Evolutionary conservation across 2,797 vertebrate genomes (phyloP).

Genomic region (Smutsia gigantea): DNA sequence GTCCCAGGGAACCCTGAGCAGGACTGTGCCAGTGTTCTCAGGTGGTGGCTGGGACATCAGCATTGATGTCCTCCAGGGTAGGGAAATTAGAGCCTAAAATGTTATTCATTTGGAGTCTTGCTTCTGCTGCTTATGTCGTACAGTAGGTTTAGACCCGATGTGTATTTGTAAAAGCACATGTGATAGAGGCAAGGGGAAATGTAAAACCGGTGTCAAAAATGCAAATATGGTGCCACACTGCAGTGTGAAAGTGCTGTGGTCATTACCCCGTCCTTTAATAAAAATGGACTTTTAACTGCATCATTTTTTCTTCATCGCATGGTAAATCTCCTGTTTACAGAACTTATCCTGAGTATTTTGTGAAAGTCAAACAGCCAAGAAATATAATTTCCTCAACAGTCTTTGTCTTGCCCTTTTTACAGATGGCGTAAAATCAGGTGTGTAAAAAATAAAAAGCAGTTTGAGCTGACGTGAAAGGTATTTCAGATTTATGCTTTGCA

Average conservation of each 20-base stretch:
- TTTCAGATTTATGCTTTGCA: slow-evolving; percentile 88
- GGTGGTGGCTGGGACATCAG: not conserved
- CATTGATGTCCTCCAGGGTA: not conserved
- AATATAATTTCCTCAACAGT: slow-evolving; percentile 82
- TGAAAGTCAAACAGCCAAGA: slow-evolving; percentile 79
- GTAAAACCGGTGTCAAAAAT: slow-evolving; percentile 64
- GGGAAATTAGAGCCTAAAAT: not conserved
- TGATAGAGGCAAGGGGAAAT: slow-evolving; percentile 51
- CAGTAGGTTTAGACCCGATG: not conserved
- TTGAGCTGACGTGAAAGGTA: slow-evolving; percentile 81
- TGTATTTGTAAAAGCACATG: slow-evolving; percentile 16
- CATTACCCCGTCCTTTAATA: slow-evolving; percentile 59
- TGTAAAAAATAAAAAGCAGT: slow-evolving; percentile 71
- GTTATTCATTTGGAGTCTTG: not conserved
- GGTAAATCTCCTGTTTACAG: slow-evolving; percentile 81
- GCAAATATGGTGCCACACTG: not conserved
- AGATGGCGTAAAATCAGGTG: slow-evolving; percentile 84
- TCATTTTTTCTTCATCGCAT: slow-evolving; percentile 64
- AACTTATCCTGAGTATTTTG: slow-evolving; percentile 73
- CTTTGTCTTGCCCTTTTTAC: slow-evolving; percentile 79
- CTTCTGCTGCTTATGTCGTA: not conserved
- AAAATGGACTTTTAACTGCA: slow-evolving; percentile 72
- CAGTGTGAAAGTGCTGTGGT: slow-evolving; percentile 39
- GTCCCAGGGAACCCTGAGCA: not conserved
- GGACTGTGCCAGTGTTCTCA: not conserved